Base-by-base conservation (phyloP, 2,797 vertebrate species). In the Enteromius paludinosus region DNA sequence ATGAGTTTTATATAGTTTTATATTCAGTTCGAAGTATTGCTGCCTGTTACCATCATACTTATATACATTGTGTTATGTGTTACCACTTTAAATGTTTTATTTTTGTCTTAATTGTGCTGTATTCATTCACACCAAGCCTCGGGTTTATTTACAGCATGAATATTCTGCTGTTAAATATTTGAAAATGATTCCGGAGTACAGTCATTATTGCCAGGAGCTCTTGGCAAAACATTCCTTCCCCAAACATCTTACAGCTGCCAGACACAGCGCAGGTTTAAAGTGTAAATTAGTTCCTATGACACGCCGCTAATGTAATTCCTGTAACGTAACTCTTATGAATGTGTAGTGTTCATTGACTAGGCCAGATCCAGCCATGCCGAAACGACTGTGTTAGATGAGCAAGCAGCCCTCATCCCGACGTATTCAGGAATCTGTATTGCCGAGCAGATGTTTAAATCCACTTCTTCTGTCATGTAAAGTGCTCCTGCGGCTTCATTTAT, bases 401-500 rank as follows among this genome's bases (percentile, higher is more conserved):
- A 75, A 38, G 83, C 70, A 85, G 71, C 78, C 79, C 84, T 87
- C 76, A 61, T 80, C 89, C 82, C 75, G 68, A 84, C 76, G 84
- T 86, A 81, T 90, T 88, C 89, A 87, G 86, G 85, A 87, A 54
- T 87, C 83, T 88, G 86, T 87, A 87, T 90, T 88, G 91, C 79
- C 83, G 86, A 76, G 73, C 87, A 91, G 91, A 92, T 91, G 72
- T 90, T 93, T 93, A 93, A 93, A 94, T 93, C 91, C 90, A 91
- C 92, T 90, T 92, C 91, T 90, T 87, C 92, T 94, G 93, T 95
- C 92, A 92, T 90, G 92, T 92, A 92, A 94, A 95, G 94, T 94
- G 93, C 92, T 93, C 92, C 92, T 91, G 91, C 89, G 87, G 90
- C 89, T 90, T 94, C 92, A 92, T 94, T 93, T 91, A 94, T 93